Evolutionary conservation across 2,888 invertebrate genomes (phyloP).

Genomic region (Himalopsyche tibetana): DNA sequence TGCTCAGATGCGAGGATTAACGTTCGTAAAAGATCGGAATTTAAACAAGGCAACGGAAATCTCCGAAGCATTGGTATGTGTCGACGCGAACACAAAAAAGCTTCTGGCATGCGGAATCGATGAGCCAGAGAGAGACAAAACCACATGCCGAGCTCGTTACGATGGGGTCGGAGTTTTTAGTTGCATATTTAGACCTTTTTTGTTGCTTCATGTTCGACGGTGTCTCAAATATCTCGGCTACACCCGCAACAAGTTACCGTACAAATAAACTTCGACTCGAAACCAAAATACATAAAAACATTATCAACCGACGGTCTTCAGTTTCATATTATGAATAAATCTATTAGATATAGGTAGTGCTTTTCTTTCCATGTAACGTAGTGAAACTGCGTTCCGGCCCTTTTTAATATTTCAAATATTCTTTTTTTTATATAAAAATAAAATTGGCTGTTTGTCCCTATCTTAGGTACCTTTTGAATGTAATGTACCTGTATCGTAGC

Average conservation of each 20-base stretch:
- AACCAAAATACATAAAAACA: background rate
- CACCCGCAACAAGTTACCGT: background rate
- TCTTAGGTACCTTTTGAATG: too few relatives aligned
- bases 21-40: conserved; percentile 63
- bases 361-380: too few relatives aligned
- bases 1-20: conserved; percentile 52
- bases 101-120: conserved; percentile 46
- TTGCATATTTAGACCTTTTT: conserved; percentile 9
- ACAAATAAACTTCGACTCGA: background rate
- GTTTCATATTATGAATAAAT: too few relatives aligned
- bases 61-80: conserved; percentile 47
- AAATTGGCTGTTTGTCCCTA: too few relatives aligned
- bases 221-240: background rate
- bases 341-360: too few relatives aligned
- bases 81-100: conserved; percentile 31
- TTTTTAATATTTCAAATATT: too few relatives aligned
- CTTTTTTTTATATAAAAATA: too few relatives aligned
- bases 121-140: conserved; percentile 31
- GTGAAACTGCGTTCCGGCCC: too few relatives aligned
- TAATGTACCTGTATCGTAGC: too few relatives aligned
- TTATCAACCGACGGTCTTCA: too few relatives aligned
- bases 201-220: conserved; percentile 7
- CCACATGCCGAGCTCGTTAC: conserved; percentile 45
- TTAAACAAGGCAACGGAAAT: conserved; percentile 60
- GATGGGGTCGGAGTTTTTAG: conserved; percentile 24